A percentile compares a stretch with the other conserved stretches of the same genome.
These are phyloP conservation scores for Mus caroli DNA, from an alignment of 2,797 vertebrate genomes.

Conservation along the genomic window DNA sequence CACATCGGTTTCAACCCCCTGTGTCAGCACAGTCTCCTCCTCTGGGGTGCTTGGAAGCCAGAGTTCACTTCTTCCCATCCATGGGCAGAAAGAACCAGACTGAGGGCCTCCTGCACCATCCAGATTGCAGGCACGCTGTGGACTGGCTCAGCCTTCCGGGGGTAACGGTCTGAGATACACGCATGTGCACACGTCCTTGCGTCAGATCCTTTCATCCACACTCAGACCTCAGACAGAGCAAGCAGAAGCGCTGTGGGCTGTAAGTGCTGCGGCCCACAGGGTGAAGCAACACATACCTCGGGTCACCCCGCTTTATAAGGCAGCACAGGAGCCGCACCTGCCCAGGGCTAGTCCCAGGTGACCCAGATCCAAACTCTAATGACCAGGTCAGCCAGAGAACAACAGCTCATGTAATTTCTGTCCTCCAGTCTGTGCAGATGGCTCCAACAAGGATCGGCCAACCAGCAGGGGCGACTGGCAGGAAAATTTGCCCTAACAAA, in stretches of 20 bases:
- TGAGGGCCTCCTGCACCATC: background rate
- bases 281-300: background rate
- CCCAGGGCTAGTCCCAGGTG: background rate
- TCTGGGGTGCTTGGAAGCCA: background rate
- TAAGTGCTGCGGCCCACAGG: background rate
- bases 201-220: constrained; percentile 8
- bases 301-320: background rate
- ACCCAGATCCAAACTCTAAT: constrained; percentile 15
- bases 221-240: background rate
- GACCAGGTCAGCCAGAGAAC: background rate
- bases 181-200: background rate
- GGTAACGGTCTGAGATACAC: background rate
- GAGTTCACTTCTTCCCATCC: background rate
- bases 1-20: background rate
- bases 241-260: background rate
- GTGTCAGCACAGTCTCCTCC: background rate
- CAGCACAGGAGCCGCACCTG: background rate
- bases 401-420: background rate
- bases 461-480: background rate
- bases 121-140: background rate
- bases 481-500: background rate
- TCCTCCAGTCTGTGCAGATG: background rate
- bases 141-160: background rate
- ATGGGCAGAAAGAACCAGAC: background rate
- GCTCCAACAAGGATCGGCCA: background rate